Percentiles rank a stretch among this genome's conserved stretches.
These are phyloP conservation scores for Alviniconcha strummeri DNA, from an alignment of 2,888 invertebrate genomes.

Conservation along the genomic window DNA sequence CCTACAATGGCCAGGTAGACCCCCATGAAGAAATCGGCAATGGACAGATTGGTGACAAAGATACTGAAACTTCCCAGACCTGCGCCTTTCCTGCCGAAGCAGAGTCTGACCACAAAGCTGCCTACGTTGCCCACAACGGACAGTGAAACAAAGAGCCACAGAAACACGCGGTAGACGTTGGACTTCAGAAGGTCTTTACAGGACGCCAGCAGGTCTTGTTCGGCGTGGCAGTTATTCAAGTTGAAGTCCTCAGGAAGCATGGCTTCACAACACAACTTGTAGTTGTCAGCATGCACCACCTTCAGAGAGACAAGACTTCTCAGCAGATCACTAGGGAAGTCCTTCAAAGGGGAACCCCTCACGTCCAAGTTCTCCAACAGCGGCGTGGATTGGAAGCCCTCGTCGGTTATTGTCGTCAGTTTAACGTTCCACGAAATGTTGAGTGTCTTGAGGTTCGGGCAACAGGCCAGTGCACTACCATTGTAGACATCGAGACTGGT, in stretches of 20 bases:
- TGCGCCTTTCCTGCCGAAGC: not conserved
- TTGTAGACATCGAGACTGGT: not conserved
- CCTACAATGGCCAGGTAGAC: slow-evolving; percentile 51
- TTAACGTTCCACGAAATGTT: not conserved
- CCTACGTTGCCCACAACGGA: slow-evolving; percentile 25
- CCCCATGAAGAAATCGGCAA: slow-evolving; percentile 49
- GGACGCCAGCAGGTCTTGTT: slow-evolving; percentile 1
- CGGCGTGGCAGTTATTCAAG: not conserved
- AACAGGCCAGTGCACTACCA: not conserved
- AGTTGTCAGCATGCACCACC: slow-evolving; percentile 4
- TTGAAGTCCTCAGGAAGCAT: slow-evolving; percentile 12
- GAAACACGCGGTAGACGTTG: slow-evolving; percentile 10
- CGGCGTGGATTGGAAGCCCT: not conserved
- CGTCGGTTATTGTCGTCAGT: not conserved
- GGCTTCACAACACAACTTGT: slow-evolving; percentile 17
- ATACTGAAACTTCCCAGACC: slow-evolving; percentile 22
- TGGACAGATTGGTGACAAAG: slow-evolving; percentile 35
- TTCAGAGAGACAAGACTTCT: not conserved
- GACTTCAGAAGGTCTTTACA: slow-evolving; percentile 24
- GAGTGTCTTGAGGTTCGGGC: not conserved
- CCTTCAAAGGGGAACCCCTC: not conserved
- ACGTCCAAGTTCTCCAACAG: not conserved
- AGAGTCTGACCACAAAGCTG: slow-evolving; percentile 21
- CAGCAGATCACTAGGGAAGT: not conserved
- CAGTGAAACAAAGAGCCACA: slow-evolving; percentile 29